phyloP scores from a whole-genome alignment of 2,888 invertebrate species.

The Dynastes tityus region DNA sequence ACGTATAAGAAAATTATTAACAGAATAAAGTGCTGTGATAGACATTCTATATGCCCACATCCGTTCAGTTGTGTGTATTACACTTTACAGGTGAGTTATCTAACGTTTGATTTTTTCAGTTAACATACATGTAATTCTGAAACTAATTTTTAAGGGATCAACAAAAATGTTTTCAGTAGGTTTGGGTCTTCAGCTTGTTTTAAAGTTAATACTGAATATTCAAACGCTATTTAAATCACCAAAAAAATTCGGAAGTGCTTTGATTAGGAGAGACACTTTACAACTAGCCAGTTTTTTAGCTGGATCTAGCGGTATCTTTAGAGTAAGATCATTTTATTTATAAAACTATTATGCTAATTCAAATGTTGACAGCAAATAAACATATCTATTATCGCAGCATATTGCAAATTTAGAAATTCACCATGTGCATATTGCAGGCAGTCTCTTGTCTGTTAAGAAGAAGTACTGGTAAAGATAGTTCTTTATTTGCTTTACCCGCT shows the following conservation, averaged over 20 bases:
- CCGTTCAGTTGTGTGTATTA: conserved; percentile 77
- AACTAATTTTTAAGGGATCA: conserved; percentile 71
- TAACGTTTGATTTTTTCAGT: background rate
- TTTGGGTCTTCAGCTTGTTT: conserved; percentile 75
- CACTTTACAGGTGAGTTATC: conserved; percentile 70
- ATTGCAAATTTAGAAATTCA: background rate
- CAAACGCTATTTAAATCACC: conserved; percentile 73
- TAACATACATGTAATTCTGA: conserved; percentile 6
- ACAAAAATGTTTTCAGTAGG: conserved; percentile 76
- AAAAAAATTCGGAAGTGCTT: conserved; percentile 70
- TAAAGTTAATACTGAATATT: conserved; percentile 75
- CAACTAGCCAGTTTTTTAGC: conserved; percentile 81
- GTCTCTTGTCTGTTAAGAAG: conserved; percentile 79
- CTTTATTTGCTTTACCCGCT: conserved; percentile 79
- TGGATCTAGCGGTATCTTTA: conserved; percentile 79
- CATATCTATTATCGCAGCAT: background rate
- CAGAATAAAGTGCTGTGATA: conserved; percentile 71
- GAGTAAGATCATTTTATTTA: conserved; percentile 71
- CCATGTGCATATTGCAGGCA: conserved; percentile 70
- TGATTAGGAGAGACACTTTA: conserved; percentile 74
- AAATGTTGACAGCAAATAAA: too few relatives aligned
- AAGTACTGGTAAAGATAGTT: conserved; percentile 75
- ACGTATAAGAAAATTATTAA: conserved; percentile 70
- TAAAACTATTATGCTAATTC: background rate
- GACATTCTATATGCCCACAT: conserved; percentile 75